Percentiles rank a stretch among this genome's conserved stretches.
Conservation (phyloP, 2,113 vertebrate genomes). For the Synchiropus splendidus region DNA sequence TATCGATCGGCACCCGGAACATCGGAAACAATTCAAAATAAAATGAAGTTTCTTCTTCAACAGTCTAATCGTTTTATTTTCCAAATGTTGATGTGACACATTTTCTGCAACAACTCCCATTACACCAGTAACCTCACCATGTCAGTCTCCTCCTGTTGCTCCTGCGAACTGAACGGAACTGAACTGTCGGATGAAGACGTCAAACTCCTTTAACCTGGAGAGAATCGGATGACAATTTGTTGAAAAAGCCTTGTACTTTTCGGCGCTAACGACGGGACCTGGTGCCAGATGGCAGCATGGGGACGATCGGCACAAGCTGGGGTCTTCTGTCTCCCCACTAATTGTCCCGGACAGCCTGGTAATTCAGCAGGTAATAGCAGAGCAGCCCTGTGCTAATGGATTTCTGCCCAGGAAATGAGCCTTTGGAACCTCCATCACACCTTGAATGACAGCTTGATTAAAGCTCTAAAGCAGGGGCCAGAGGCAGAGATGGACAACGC, state of each 20-base stretch:
- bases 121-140: no score
- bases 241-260: conserved; percentile 6
- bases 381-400: conserved; percentile 45
- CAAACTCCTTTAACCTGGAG: background rate
- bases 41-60: no score
- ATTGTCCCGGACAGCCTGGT: conserved; percentile 41
- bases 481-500: conserved; percentile 4
- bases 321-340: conserved; percentile 27
- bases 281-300: conserved; percentile 17
- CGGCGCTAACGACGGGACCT: background rate
- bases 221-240: background rate
- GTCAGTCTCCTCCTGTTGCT: no score
- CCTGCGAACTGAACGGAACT: no score
- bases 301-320: conserved; percentile 13
- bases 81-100: no score
- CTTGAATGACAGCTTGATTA: conserved; percentile 55
- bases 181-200: conserved; percentile 4
- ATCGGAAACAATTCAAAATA: no score
- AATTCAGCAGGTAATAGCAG: conserved; percentile 46
- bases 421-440: conserved; percentile 37
- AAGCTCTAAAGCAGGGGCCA: conserved; percentile 1
- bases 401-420: conserved; percentile 50
- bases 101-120: no score
- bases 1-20: no score
- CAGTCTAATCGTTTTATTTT: no score